Percentiles rank a stretch among this genome's conserved stretches.
These are phyloP conservation scores for Dicyrtomina minuta DNA, from an alignment of 2,888 invertebrate genomes.

Conservation along the genomic window DNA sequence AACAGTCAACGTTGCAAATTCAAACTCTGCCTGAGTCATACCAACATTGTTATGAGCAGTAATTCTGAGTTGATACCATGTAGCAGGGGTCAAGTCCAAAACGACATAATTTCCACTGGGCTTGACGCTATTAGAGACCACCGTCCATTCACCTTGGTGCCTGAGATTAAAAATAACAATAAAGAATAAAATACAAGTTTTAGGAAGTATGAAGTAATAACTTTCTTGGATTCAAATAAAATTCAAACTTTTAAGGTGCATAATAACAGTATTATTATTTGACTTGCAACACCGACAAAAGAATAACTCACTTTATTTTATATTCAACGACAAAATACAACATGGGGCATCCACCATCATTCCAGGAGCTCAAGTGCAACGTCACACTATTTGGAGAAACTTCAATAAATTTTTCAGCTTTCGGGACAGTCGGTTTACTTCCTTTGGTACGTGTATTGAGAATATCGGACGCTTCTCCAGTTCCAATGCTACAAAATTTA, in stretches of 20 bases:
- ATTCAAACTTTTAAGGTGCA: neutral
- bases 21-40: constrained; percentile 90
- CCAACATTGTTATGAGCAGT: constrained; percentile 92
- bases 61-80: constrained; percentile 88
- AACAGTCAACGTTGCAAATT: constrained; percentile 90
- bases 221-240: no score
- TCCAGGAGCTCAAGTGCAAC: constrained; percentile 86
- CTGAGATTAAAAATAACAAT: constrained; percentile 36
- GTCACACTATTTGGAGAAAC: constrained; percentile 91
- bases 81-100: constrained; percentile 82
- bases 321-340: constrained; percentile 92
- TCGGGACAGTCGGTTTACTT: constrained; percentile 88
- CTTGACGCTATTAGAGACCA: constrained; percentile 89
- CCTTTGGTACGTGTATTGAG: constrained; percentile 88
- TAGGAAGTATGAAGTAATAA: no score
- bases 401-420: constrained; percentile 86
- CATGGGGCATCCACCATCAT: constrained; percentile 91
- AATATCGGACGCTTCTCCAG: constrained; percentile 85
- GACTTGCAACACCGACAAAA: neutral
- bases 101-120: constrained; percentile 88
- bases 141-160: constrained; percentile 85
- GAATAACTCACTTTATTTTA: constrained; percentile 73
- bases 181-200: no score
- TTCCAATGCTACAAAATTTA: constrained; percentile 71
- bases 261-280: no score